A percentile compares a stretch with the other conserved stretches of the same genome.
Evolutionary conservation across 2,113 vertebrate genomes (phyloP).

Genomic region (Equus quagga): DNA sequence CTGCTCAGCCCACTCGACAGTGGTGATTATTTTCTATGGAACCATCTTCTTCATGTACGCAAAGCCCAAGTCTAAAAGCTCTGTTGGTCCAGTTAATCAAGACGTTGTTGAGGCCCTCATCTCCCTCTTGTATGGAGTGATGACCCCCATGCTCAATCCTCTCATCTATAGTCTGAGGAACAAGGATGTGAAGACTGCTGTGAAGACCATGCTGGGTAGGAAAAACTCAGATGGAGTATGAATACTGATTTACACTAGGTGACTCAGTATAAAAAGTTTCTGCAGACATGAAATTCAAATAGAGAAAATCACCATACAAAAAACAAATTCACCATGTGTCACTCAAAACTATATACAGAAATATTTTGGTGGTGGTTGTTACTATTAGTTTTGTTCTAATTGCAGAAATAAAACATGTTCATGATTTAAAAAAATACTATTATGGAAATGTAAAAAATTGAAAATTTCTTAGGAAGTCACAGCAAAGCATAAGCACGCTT

Average conservation of each 20-base stretch:
- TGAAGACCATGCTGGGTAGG: slow-evolving; percentile 53
- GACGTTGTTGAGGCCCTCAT: slow-evolving; percentile 30
- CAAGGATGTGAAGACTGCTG: slow-evolving; percentile 71
- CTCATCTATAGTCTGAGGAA: slow-evolving; percentile 77
- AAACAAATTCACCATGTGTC: background rate
- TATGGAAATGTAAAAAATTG: background rate
- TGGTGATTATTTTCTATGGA: slow-evolving; percentile 77
- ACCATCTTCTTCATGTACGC: slow-evolving; percentile 75
- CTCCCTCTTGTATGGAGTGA: slow-evolving; percentile 73
- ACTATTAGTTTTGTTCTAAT: background rate
- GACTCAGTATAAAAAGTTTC: background rate
- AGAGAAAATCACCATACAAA: background rate
- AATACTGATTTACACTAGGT: background rate
- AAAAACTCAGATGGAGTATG: background rate
- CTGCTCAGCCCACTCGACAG: slow-evolving; percentile 74
- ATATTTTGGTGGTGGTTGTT: background rate
- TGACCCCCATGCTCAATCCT: slow-evolving; percentile 74
- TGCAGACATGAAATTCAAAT: background rate
- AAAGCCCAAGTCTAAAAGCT: slow-evolving; percentile 59
- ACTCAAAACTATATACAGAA: background rate
- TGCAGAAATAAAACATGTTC: background rate
- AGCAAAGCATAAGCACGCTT: background rate
- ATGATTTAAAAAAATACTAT: background rate
- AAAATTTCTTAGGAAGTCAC: background rate
- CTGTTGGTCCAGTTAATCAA: background rate